Evolutionary conservation across 2,113 vertebrate species (phyloP).

Genomic region (Cisticola juncidis): DNA sequence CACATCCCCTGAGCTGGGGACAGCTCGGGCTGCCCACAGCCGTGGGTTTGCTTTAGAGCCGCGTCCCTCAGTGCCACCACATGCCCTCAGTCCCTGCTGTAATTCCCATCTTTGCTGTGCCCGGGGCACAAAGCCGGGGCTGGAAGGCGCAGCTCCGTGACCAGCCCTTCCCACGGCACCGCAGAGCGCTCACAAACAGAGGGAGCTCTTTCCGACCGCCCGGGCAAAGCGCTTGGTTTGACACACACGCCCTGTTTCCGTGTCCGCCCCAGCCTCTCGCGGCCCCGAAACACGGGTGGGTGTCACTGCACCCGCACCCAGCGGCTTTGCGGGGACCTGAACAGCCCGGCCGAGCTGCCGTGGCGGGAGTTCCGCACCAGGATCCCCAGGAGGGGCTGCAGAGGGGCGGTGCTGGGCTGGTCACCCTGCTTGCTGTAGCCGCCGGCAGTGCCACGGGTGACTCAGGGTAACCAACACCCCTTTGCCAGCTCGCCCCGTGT

Average conservation of each 20-base stretch:
- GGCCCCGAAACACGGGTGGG: neutral
- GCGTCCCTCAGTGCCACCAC: accelerated
- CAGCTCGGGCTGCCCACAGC: accelerated
- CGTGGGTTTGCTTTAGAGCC: neutral
- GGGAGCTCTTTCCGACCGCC: neutral
- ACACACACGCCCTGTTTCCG: neutral
- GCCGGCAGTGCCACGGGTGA: neutral
- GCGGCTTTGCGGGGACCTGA: neutral
- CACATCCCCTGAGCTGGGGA: neutral
- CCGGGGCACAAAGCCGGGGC: accelerated
- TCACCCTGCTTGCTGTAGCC: accelerated
- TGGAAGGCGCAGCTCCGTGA: neutral
- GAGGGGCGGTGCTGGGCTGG: neutral
- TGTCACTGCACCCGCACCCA: accelerated
- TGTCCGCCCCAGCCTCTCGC: neutral
- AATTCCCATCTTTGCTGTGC: neutral
- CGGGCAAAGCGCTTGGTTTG: neutral
- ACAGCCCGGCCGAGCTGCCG: accelerated
- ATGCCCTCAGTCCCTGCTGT: accelerated
- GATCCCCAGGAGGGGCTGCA: neutral
- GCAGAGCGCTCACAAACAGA: neutral
- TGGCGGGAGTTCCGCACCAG: accelerated
- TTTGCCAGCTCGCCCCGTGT: neutral
- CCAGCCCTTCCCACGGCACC: neutral
- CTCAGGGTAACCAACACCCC: neutral